Evolutionary conservation across 2,113 vertebrate genomes (phyloP).

Genomic region (Nerophis ophidion): DNA sequence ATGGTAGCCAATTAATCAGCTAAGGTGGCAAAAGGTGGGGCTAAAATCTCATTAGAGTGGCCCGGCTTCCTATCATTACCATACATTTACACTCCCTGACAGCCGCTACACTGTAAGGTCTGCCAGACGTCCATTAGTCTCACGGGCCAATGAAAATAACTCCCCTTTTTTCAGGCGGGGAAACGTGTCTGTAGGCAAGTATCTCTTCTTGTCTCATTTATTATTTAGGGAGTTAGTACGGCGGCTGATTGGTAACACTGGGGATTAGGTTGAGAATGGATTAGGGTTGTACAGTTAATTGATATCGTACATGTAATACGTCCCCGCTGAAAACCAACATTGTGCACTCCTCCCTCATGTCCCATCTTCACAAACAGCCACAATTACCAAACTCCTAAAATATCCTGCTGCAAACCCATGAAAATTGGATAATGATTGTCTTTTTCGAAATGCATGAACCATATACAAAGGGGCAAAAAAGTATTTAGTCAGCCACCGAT

Average conservation of each 20-base stretch:
- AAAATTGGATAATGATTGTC: too few species aligned
- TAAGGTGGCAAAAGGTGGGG: constrained; percentile 2
- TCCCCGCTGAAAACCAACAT: too few species aligned
- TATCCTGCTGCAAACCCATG: too few species aligned
- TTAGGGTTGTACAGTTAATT: too few species aligned
- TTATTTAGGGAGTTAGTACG: not conserved
- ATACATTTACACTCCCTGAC: constrained; percentile 3
- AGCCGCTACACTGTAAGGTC: not conserved
- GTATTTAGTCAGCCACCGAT: too few species aligned
- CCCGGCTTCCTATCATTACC: constrained; percentile 3
- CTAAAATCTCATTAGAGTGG: constrained; percentile 4
- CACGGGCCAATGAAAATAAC: not conserved
- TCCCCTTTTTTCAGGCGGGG: not conserved
- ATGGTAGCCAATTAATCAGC: not conserved
- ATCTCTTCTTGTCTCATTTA: not conserved
- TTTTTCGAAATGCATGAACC: too few species aligned
- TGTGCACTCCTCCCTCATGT: too few species aligned
- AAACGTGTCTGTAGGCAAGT: not conserved
- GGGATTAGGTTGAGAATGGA: not conserved
- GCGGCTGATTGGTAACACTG: not conserved
- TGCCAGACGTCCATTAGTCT: constrained; percentile 8
- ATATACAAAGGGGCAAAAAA: too few species aligned
- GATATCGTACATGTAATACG: too few species aligned
- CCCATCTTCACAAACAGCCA: too few species aligned
- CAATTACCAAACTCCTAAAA: too few species aligned